phyloP scores from a whole-genome alignment of 2,888 invertebrate species.

The Folsomia manolachei region DNA sequence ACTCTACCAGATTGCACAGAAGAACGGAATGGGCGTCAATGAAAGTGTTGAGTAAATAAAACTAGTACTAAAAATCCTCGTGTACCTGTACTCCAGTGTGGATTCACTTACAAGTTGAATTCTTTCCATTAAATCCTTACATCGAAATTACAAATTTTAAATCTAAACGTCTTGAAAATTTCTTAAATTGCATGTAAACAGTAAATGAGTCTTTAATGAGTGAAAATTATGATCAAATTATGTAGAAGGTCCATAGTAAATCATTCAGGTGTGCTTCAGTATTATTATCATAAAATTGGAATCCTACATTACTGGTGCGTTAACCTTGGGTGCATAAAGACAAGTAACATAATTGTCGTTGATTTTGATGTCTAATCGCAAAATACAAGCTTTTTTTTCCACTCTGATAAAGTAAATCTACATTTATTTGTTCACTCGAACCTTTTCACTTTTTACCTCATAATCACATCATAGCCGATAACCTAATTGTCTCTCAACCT shows the following conservation, averaged over 20 bases:
- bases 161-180: neutral
- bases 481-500: too few species aligned
- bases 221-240: too few species aligned
- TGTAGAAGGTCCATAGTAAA: too few species aligned
- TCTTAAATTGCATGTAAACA: neutral
- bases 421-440: neutral
- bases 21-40: conserved; percentile 64
- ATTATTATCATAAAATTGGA: too few species aligned
- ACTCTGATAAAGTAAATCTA: too few species aligned
- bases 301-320: too few species aligned
- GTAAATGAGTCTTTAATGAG: too few species aligned
- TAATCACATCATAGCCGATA: neutral
- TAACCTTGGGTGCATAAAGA: too few species aligned
- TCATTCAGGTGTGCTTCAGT: too few species aligned
- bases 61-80: neutral
- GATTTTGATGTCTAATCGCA: too few species aligned
- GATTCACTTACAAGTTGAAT: neutral
- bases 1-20: conserved; percentile 61
- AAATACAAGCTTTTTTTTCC: too few species aligned
- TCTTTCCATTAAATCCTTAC: neutral
- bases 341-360: too few species aligned
- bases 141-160: neutral
- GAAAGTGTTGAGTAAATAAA: neutral
- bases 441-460: neutral
- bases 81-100: neutral